A percentile compares a stretch with the other conserved stretches of the same genome.
Conservation (phyloP, 2,113 vertebrate genomes). For the Micromys minutus region DNA sequence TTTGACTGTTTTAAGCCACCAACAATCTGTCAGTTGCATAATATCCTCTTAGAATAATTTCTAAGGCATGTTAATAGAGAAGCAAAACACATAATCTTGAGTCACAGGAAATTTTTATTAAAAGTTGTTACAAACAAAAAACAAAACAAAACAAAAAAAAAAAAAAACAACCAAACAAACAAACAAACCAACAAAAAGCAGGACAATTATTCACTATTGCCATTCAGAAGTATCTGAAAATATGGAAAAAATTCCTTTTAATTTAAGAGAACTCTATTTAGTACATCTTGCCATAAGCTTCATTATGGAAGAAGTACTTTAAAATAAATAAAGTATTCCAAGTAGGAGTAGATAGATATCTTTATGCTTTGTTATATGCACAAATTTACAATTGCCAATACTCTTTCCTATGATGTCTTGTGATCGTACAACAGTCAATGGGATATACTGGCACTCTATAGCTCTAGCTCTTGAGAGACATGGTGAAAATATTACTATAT, state of each 20-base stretch:
- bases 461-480: neutral
- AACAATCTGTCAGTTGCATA: neutral
- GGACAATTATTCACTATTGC: neutral
- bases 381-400: neutral
- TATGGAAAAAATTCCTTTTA: rapidly evolving
- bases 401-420: neutral
- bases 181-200: neutral
- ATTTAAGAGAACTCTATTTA: neutral
- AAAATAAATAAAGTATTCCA: neutral
- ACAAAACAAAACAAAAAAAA: no score
- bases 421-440: neutral
- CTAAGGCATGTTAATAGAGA: neutral
- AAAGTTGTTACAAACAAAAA: neutral
- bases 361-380: neutral
- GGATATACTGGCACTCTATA: neutral
- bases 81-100: neutral
- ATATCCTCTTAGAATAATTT: neutral
- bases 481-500: neutral
- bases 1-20: neutral
- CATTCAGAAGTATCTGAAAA: neutral
- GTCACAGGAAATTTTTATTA: neutral
- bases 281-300: neutral
- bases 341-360: neutral
- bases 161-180: no score
- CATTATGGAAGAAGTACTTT: neutral